phyloP scores from a whole-genome alignment of 2,113 vertebrate species.

The Otocyon megalotis region DNA sequence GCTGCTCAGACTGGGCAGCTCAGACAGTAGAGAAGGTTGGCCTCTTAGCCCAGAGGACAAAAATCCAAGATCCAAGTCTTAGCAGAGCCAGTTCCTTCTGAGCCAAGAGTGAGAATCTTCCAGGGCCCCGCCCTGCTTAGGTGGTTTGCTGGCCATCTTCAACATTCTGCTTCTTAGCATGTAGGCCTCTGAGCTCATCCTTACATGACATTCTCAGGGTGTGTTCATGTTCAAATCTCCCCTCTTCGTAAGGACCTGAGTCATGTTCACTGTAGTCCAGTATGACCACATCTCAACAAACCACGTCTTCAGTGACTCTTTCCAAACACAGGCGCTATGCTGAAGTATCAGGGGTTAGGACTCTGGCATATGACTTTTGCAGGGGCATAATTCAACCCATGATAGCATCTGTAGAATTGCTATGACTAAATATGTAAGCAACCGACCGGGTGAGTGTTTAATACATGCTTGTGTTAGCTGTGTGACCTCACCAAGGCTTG shows the following conservation, averaged over 20 bases:
- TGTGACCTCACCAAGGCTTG: too few relatives aligned
- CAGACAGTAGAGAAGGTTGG: accelerated
- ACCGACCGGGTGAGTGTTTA: too few relatives aligned
- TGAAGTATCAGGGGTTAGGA: not conserved
- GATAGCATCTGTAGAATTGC: too few relatives aligned
- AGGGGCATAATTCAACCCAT: not conserved
- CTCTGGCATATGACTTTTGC: not conserved
- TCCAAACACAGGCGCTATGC: not conserved
- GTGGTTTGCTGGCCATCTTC: not conserved
- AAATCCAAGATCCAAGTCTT: accelerated
- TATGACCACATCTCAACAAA: not conserved
- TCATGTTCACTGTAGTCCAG: too few relatives aligned
- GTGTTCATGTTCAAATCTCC: too few relatives aligned
- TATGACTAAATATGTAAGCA: not conserved
- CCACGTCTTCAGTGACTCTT: not conserved
- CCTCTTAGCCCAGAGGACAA: accelerated
- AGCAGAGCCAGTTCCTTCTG: accelerated
- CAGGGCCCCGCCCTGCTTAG: accelerated
- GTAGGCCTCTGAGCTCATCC: too few relatives aligned
- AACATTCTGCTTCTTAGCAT: too few relatives aligned
- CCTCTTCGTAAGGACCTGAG: too few relatives aligned
- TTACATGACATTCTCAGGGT: accelerated
- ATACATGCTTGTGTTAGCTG: not conserved
- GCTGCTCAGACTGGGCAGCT: not conserved
- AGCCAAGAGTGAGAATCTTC: too few relatives aligned